Percentiles rank a stretch among this genome's conserved stretches.
These are phyloP conservation scores for Rhizomys pruinosus DNA, from an alignment of 2,113 vertebrate species.

Conservation along the genomic window DNA sequence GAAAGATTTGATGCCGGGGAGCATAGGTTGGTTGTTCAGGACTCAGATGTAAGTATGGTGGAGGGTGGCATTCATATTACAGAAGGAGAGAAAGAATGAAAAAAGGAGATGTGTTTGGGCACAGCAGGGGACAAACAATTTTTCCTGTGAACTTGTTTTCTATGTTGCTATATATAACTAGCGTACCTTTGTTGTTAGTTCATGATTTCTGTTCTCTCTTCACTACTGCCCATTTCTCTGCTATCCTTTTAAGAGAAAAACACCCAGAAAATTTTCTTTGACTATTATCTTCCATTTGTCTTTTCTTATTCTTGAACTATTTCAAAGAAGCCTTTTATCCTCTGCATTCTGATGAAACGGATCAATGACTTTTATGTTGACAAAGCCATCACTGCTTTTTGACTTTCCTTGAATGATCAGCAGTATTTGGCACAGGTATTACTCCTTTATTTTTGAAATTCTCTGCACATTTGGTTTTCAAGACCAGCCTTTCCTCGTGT, in stretches of 20 bases:
- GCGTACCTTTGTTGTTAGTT: neutral
- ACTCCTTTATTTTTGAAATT: slow-evolving; percentile 7
- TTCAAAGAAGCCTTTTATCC: neutral
- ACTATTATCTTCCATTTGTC: neutral
- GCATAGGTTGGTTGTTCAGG: neutral
- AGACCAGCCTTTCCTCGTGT: neutral
- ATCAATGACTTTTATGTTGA: neutral
- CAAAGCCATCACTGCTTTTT: neutral
- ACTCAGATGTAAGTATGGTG: neutral
- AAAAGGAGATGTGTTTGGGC: neutral
- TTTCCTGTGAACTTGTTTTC: neutral
- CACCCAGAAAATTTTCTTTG: neutral
- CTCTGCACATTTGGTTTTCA: slow-evolving; percentile 32
- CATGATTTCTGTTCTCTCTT: neutral
- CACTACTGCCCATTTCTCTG: neutral
- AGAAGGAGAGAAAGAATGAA: neutral
- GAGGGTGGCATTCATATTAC: neutral
- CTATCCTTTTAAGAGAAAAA: neutral
- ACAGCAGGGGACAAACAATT: neutral
- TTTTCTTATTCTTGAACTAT: neutral
- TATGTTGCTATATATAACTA: neutral
- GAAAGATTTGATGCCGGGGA: neutral
- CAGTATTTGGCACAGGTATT: neutral
- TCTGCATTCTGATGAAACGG: neutral
- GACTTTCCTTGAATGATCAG: neutral